Conservation (phyloP, 2,797 vertebrate genomes). For the Acanthurus lineatus region DNA sequence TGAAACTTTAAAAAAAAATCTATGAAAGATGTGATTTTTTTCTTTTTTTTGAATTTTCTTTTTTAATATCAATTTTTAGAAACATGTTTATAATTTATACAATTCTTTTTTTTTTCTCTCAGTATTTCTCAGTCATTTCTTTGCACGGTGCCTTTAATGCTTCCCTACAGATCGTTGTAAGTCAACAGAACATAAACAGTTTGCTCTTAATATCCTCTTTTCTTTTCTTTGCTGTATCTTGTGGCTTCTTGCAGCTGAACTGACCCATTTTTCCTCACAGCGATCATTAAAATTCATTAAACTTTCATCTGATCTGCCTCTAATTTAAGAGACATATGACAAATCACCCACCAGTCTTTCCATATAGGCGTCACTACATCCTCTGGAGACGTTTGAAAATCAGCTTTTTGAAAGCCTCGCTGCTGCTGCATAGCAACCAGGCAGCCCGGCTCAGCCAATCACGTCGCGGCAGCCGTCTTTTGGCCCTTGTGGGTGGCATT, state of each 20-base stretch:
- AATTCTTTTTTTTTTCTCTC: too few species aligned
- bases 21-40: too few species aligned
- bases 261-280: slow-evolving; percentile 70
- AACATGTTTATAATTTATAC: too few species aligned
- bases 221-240: slow-evolving; percentile 31
- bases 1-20: too few species aligned
- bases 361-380: slow-evolving; percentile 51
- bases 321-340: slow-evolving; percentile 75
- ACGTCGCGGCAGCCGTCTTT: slow-evolving; percentile 42
- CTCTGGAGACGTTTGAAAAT: slow-evolving; percentile 45
- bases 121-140: too few species aligned
- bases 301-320: slow-evolving; percentile 73
- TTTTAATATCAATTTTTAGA: too few species aligned
- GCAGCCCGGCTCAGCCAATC: slow-evolving; percentile 64
- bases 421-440: slow-evolving; percentile 71
- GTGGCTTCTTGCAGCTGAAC: slow-evolving; percentile 36
- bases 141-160: too few species aligned
- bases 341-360: slow-evolving; percentile 59
- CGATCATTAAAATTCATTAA: slow-evolving; percentile 73
- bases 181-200: not conserved
- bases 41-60: too few species aligned
- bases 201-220: slow-evolving; percentile 34
- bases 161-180: too few species aligned
- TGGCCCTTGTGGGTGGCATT: slow-evolving; percentile 60
- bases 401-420: slow-evolving; percentile 10